Base-by-base conservation (phyloP, 2,888 invertebrate species). In the Palloptera scutellata region DNA sequence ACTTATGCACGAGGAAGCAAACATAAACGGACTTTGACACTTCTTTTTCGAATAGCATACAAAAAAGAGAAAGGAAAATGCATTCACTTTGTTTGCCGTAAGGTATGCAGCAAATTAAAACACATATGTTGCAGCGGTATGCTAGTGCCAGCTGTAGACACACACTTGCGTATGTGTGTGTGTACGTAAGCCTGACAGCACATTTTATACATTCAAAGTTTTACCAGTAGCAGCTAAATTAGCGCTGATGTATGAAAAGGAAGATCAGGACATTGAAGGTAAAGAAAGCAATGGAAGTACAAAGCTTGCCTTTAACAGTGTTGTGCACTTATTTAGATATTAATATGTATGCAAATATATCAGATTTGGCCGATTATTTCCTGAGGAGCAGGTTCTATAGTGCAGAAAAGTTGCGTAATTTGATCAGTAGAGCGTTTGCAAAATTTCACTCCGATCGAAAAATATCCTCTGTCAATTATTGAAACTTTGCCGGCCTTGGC, bases 21-120 rank as follows among this genome's bases (percentile, higher is more conserved):
- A 72, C 66, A 69, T 64, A 69, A 66, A 64, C 58, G 61, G 55
- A 67, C 65, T 54, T 58, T 53, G 61, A 43, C 55, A n/a, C n/a
- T n/a, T 52, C 11, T 5, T n/a, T 48, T 48, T 13, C 48, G 10
- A 48, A 48, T 6, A 5, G 48, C 48, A 48, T 1, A 48, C 8
- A 48, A 13, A 13, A 15, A 13, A 48, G 6, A 30, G 30, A 30
- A 30, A n/a, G 48, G 5, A 48, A 48, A 15, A 13, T 0, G 15
- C 48, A 48, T 13, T 48, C 48, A 52, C 60, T 54, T 66, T 66
- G 52, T 73, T 74, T 74, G 79, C 78, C 78, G 76, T 71, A 74
- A 79, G 78, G 78, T 80, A 79, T 80, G 78, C 78, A 79, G 77
- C 76, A 80, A 79, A 79, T 80, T 79, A 80, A 78, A 66, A 79